Base-by-base conservation (phyloP, 2,797 vertebrate genomes). In the Myoxocephalus aenaeus region DNA sequence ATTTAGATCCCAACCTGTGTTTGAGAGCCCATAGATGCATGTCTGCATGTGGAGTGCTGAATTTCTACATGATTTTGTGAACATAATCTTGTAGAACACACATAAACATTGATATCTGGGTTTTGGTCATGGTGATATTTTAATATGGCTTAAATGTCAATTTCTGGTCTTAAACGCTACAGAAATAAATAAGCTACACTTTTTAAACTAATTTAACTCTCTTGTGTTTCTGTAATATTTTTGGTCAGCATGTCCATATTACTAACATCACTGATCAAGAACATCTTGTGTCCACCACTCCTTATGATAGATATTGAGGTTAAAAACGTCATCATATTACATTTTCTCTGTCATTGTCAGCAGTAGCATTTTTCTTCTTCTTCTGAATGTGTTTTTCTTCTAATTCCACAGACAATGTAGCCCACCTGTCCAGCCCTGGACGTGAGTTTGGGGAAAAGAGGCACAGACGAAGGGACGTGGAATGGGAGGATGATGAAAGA, bases 391-490 rank as follows among this genome's bases (percentile, higher is more conserved):
- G 10, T 65, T 29, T 77, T 57, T 25, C 5, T 59, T 74, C 38
- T n/a, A 8, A 15, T 36, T 46, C 40, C 40, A 51, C 88, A 97
- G 97, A 94, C 69, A 53, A 77, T 4, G 46, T 84, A 0, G 29
- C 51, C 2, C 2, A 0, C 59, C 25, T 90, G 68, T 51, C 57
- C 3, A 29, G 36, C 58, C 70, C 75, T 0, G 73, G 25, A 1
- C 0, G 14, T 12, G 42, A 56, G 15, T 46, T 18, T 3, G 7
- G 42, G 9, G 57, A 22, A 1, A 4, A 22, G 3, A 84, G 79
- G 20, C 15, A 2, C 6, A 38, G 7, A 2, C 34, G 0, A 15
- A 51, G 27, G n/a, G 78, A 71, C 0, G 1, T 10, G 7, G 74
- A 66, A 38, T 25, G 0, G 56, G 63, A 81, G 6, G 59, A 72